Evolutionary conservation across 1,140 invertebrate species (phyloP).

Genomic region (Drosophila kikkawai): DNA sequence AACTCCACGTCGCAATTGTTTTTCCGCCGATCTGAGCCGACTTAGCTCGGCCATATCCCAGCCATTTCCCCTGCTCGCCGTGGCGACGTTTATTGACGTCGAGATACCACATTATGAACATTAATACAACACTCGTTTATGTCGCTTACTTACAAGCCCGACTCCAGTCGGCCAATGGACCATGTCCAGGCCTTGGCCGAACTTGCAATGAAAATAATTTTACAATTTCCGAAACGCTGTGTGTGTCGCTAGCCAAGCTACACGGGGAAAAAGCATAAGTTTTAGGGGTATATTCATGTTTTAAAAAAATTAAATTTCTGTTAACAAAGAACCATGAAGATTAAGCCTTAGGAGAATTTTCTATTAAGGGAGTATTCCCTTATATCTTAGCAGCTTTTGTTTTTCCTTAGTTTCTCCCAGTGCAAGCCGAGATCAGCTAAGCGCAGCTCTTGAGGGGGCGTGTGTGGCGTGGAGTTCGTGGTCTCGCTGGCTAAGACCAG

Average conservation of each 20-base stretch:
- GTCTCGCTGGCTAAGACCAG: slow-evolving; percentile 14
- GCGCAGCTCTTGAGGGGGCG: slow-evolving; percentile 63
- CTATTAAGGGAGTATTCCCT: too few relatives aligned
- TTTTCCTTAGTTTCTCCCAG: slow-evolving; percentile 1
- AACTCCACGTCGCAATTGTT: slow-evolving; percentile 61
- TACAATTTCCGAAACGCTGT: slow-evolving; percentile 80
- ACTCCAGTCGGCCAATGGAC: slow-evolving; percentile 32
- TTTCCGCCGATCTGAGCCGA: slow-evolving; percentile 31
- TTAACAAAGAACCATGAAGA: too few relatives aligned
- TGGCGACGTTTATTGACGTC: slow-evolving; percentile 84
- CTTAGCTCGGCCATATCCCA: slow-evolving; percentile 13
- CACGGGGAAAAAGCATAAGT: background rate
- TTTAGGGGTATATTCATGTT: background rate
- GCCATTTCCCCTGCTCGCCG: slow-evolving; percentile 2
- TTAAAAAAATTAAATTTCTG: background rate
- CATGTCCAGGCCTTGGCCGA: slow-evolving; percentile 45
- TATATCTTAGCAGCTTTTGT: too few relatives aligned
- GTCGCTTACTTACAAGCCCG: slow-evolving; percentile 81
- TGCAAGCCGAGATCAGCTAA: slow-evolving; percentile 13
- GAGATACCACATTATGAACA: slow-evolving; percentile 85
- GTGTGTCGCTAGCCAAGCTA: slow-evolving; percentile 55
- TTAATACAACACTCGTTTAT: slow-evolving; percentile 84
- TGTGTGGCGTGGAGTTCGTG: slow-evolving; percentile 59
- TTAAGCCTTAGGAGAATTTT: background rate
- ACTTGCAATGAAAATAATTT: slow-evolving; percentile 77